phyloP scores from a whole-genome alignment of 64 coral and sea anemone genomes.

The Montipora sp. region DNA sequence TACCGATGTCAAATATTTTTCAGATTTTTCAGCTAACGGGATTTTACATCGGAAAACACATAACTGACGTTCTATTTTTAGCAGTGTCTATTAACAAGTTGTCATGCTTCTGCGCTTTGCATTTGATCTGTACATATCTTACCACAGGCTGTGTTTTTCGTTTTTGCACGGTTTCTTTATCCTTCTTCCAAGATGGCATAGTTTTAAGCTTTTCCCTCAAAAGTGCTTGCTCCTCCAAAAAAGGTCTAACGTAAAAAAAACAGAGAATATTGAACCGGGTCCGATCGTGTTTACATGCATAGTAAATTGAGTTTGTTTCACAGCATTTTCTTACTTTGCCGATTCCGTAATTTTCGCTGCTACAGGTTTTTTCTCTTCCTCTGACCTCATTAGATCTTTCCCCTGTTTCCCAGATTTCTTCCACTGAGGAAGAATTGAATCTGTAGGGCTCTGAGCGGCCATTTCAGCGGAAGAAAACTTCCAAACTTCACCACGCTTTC shows the following conservation, averaged over 20 bases:
- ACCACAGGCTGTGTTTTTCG: constrained; percentile 94
- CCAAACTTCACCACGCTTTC: neutral
- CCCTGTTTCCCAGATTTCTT: constrained; percentile 77
- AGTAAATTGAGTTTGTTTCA: neutral
- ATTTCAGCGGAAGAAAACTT: constrained; percentile 47
- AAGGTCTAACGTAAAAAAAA: constrained; percentile 72
- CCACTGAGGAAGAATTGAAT: constrained; percentile 72
- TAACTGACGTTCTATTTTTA: neutral
- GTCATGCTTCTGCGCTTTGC: too few species aligned
- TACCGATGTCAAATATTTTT: too few species aligned
- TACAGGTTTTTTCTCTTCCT: constrained; percentile 82
- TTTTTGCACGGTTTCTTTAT: constrained; percentile 55
- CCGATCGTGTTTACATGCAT: too few species aligned
- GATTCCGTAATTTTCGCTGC: constrained; percentile 90
- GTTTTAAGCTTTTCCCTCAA: constrained; percentile 82
- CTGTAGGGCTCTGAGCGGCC: constrained; percentile 84
- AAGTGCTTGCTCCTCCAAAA: constrained; percentile 96
- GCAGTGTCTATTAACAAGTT: neutral
- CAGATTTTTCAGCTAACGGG: too few species aligned
- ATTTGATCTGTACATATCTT: neutral
- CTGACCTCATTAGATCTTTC: constrained; percentile 71
- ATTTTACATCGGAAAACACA: too few species aligned
- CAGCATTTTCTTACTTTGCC: constrained; percentile 66
- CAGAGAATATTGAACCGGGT: neutral
- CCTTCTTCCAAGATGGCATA: constrained; percentile 89